Evolutionary conservation across 2,888 invertebrate genomes (phyloP).

Genomic region (Patella caerulea): DNA sequence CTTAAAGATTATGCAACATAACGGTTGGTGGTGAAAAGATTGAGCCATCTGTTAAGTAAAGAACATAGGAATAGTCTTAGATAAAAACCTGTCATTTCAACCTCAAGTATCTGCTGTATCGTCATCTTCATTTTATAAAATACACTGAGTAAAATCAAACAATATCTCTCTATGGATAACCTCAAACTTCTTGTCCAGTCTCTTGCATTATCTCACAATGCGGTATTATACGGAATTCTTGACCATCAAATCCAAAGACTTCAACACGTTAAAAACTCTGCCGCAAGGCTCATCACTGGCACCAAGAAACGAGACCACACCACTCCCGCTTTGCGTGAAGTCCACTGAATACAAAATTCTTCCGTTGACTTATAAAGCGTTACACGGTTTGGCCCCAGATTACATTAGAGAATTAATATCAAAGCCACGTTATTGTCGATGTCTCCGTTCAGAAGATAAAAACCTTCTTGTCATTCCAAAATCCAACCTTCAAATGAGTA

Average conservation of each 20-base stretch:
- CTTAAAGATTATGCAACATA: background rate
- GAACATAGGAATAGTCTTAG: background rate
- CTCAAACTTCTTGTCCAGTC: background rate
- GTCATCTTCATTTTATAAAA: background rate
- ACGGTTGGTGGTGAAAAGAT: background rate
- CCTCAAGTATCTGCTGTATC: background rate
- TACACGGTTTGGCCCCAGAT: no score
- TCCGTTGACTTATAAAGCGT: no score
- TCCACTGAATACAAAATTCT: background rate
- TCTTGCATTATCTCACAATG: background rate
- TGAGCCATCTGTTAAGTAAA: background rate
- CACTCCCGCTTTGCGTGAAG: background rate
- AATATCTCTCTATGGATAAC: background rate
- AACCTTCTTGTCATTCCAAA: no score
- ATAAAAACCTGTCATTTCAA: background rate
- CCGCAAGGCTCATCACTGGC: background rate
- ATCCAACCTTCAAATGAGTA: no score
- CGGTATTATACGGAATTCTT: no score
- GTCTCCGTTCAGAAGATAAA: no score
- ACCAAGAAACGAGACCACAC: background rate
- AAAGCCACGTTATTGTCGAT: no score
- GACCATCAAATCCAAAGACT: no score
- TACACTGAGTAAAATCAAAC: background rate
- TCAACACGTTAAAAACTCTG: background rate
- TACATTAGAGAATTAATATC: no score